phyloP scores from a whole-genome alignment of 1,140 invertebrate genomes.

The Drosophila serrata region DNA sequence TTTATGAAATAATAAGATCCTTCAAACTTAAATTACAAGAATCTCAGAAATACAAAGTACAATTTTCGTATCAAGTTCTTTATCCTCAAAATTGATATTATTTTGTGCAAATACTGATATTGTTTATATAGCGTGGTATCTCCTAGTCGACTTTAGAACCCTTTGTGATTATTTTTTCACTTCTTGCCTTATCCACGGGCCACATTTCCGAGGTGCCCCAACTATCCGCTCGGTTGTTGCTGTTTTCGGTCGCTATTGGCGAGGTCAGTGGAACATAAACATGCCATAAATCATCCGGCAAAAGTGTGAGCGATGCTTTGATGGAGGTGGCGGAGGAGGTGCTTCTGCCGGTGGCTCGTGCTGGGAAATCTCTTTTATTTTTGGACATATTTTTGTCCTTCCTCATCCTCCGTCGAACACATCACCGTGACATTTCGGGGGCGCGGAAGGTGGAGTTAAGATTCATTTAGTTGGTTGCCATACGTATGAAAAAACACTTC shows the following conservation, averaged over 20 bases:
- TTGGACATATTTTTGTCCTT: conserved; percentile 58
- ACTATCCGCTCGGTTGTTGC: conserved; percentile 35
- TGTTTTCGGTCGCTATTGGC: conserved; percentile 53
- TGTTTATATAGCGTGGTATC: background rate
- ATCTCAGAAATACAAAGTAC: too few species aligned
- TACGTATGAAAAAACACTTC: conserved; percentile 54
- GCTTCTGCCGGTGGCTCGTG: conserved; percentile 49
- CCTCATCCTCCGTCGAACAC: conserved; percentile 15
- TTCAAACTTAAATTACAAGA: too few species aligned
- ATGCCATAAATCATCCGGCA: conserved; percentile 73
- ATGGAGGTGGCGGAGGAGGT: conserved; percentile 44
- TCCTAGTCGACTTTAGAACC: background rate
- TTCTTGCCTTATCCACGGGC: conserved; percentile 35
- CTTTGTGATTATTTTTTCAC: background rate
- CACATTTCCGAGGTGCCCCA: conserved; percentile 39
- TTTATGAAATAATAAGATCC: too few species aligned
- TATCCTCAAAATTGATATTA: too few species aligned
- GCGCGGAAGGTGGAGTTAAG: conserved; percentile 30
- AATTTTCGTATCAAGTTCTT: too few species aligned
- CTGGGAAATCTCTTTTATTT: conserved; percentile 62
- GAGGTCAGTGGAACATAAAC: conserved; percentile 80
- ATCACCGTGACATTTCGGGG: conserved; percentile 38
- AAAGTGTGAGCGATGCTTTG: conserved; percentile 40
- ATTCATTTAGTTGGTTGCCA: conserved; percentile 43
- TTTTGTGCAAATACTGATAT: too few species aligned